Percentiles rank a stretch among this genome's conserved stretches.
phyloP scores from a whole-genome alignment of 2,113 vertebrate genomes.

The Periophthalmodon schlosseri region DNA sequence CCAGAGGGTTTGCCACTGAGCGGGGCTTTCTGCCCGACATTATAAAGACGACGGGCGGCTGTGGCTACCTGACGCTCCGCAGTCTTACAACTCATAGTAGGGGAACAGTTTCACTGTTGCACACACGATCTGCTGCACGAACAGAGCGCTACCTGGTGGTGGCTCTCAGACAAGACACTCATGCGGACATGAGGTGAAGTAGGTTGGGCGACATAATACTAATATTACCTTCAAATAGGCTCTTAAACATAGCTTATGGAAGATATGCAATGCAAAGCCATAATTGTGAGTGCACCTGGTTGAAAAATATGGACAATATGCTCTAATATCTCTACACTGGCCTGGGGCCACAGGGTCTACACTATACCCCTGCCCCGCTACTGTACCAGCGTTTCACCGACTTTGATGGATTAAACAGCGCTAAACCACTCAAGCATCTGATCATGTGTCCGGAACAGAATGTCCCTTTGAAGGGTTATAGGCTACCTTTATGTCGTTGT shows the following conservation, averaged over 20 bases:
- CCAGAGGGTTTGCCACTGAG: constrained; percentile 77
- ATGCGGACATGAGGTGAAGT: not conserved
- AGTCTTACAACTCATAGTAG: not conserved
- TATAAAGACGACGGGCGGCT: not conserved
- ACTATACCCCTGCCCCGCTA: not conserved
- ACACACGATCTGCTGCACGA: constrained; percentile 50
- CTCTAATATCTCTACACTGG: too few relatives aligned
- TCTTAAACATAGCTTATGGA: not conserved
- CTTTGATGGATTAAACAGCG: constrained; percentile 16
- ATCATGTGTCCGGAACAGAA: constrained; percentile 2
- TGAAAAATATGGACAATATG: too few relatives aligned
- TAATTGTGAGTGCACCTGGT: not conserved
- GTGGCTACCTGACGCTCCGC: not conserved
- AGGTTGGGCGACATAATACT: not conserved
- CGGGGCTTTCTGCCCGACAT: constrained; percentile 79
- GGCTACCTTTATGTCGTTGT: not conserved
- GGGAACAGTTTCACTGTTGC: constrained; percentile 67
- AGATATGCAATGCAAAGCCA: too few relatives aligned
- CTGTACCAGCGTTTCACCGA: not conserved
- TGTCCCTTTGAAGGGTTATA: not conserved
- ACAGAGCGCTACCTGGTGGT: constrained; percentile 42
- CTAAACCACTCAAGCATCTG: not conserved
- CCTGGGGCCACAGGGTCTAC: too few relatives aligned
- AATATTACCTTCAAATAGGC: not conserved
- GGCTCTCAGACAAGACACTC: not conserved